These are phyloP conservation scores for Metallyticus violacea DNA, from an alignment of 2,888 invertebrate species.

Conservation along the genomic window DNA sequence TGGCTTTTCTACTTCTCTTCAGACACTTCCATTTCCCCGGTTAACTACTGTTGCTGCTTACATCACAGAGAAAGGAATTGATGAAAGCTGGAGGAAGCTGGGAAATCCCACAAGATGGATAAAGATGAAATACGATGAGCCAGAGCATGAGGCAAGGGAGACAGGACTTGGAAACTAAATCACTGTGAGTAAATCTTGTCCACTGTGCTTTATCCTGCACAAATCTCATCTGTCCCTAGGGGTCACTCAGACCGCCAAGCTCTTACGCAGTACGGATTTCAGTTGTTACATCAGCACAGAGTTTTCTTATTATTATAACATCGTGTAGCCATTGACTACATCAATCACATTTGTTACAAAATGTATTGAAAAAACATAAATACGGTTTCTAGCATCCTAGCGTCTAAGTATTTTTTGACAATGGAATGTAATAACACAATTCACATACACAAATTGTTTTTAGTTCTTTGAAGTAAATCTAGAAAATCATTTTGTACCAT, in stretches of 20 bases:
- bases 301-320: neutral
- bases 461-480: too few species aligned
- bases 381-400: too few species aligned
- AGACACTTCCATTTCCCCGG: neutral
- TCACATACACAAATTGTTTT: too few species aligned
- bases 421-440: too few species aligned
- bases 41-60: neutral
- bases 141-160: neutral
- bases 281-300: neutral
- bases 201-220: neutral
- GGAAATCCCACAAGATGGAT: neutral
- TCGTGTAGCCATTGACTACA: neutral
- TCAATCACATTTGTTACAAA: too few species aligned
- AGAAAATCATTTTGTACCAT: too few species aligned
- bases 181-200: neutral
- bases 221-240: neutral
- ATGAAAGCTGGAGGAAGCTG: neutral
- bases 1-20: neutral
- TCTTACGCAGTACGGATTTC: neutral
- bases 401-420: too few species aligned
- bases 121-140: neutral
- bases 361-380: too few species aligned
- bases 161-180: neutral
- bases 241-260: neutral
- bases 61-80: neutral